These are phyloP conservation scores for Nesogale talazaci DNA, from an alignment of 2,113 vertebrate species.

Conservation along the genomic window DNA sequence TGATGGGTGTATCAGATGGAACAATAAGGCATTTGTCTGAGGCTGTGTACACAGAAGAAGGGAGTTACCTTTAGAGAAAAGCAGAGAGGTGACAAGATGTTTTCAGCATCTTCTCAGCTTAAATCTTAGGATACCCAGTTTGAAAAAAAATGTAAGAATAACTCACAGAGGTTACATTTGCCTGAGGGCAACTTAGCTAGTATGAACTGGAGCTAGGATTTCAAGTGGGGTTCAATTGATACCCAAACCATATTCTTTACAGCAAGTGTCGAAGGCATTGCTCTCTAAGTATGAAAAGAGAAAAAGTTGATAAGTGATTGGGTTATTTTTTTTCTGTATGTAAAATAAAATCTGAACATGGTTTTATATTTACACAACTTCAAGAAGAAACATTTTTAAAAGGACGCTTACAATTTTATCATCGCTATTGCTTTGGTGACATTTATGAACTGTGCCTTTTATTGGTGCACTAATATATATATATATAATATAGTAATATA, in stretches of 20 bases:
- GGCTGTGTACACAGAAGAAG: background rate
- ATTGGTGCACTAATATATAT: background rate
- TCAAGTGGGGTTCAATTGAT: background rate
- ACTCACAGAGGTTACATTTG: background rate
- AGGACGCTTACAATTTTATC: background rate
- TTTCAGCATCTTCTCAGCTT: background rate
- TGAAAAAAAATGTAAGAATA: background rate
- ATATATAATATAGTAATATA: too few relatives aligned
- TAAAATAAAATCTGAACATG: background rate
- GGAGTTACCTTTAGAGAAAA: background rate
- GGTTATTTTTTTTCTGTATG: background rate
- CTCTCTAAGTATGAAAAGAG: fast-evolving
- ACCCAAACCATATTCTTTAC: background rate
- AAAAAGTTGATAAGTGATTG: background rate
- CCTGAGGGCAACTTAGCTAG: background rate
- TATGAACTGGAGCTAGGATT: background rate
- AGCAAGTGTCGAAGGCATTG: background rate
- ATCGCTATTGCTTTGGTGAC: too few relatives aligned
- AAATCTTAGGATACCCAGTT: background rate
- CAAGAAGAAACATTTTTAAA: background rate
- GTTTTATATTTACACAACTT: background rate
- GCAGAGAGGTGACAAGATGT: background rate
- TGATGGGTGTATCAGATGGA: background rate
- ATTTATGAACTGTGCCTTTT: background rate
- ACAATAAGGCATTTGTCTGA: background rate